Base-by-base conservation (phyloP, 2,797 vertebrate species). In the Australoheros facetus region DNA sequence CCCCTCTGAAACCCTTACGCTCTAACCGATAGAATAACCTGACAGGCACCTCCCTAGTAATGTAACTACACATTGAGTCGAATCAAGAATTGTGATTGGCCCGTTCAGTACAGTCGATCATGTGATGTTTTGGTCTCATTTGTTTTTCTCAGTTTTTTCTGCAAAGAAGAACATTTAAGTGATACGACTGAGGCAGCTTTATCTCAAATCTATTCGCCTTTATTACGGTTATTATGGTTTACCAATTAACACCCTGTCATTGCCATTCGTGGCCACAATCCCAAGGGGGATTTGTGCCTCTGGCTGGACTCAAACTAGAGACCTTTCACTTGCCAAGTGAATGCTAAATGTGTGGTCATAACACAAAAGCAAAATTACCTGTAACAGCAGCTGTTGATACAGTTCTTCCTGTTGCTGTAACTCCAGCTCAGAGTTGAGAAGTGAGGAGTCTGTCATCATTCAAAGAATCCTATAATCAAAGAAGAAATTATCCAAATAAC, bases 371-470 rank as follows among this genome's bases (percentile, higher is more conserved):
- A 21, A 26, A 30, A 6, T 59, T 32, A 94, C 95, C 94, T 95
- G 88, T 54, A 92, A 26, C 7, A 95, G 88, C 73, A 95, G 81
- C 60, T 95, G 93, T 9, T 95, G 91, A 54, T 94, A 95, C 6
- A 95, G 71, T 42, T 94, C 93, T 83, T 94, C 94, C 10, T 95
- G 88, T 59, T 94, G 83, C 83, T 94, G 76, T 7, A 90, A 76
- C 77, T 94, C 90, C 88, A 93, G 79, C 80, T 95, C 95, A 0
- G 95, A 91, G 86, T 56, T 89, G 21, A 95, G 89, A 51, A 95
- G 94, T 0, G 92, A 94, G 0, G 92, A 89, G 86, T 95, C 94
- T 1, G 92, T 75, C 81, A 83, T 83, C 56, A 66, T 48, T 66
- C 62, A 48, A 16, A 1, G 26, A 66, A 39, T 66, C 23, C 62